Percentiles rank a stretch among this genome's conserved stretches.
These are phyloP conservation scores for Craseonycteris thonglongyai DNA, from an alignment of 2,113 vertebrate genomes.

Conservation along the genomic window DNA sequence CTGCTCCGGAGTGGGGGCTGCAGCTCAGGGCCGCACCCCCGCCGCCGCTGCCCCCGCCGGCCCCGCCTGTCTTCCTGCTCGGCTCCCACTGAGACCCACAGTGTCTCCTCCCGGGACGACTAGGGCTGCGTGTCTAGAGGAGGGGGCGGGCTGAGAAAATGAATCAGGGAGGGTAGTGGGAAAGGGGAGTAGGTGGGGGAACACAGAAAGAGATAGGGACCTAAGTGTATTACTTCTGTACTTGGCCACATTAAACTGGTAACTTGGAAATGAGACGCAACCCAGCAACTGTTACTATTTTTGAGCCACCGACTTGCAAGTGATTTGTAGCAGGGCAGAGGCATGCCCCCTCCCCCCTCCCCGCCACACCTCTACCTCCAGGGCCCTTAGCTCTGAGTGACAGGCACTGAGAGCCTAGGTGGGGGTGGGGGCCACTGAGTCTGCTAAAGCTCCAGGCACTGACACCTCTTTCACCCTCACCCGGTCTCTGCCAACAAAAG, in stretches of 20 bases:
- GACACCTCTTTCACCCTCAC: background rate
- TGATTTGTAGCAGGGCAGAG: conserved; percentile 8
- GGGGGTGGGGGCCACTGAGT: background rate
- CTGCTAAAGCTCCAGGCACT: background rate
- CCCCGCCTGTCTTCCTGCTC: conserved; percentile 66
- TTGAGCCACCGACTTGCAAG: conserved; percentile 36
- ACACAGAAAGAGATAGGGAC: background rate
- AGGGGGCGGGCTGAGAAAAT: background rate
- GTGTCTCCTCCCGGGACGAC: conserved; percentile 25
- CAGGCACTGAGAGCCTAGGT: background rate
- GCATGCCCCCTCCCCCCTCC: background rate
- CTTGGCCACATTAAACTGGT: conserved; percentile 47
- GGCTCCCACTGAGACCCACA: conserved; percentile 37
- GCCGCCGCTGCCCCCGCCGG: conserved; percentile 42
- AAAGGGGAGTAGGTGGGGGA: background rate
- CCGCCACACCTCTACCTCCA: background rate
- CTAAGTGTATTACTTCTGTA: background rate
- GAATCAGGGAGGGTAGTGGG: background rate
- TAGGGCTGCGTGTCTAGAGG: background rate
- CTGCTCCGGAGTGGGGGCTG: conserved; percentile 77
- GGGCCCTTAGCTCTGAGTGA: background rate
- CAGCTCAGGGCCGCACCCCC: background rate
- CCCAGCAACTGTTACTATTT: conserved; percentile 64
- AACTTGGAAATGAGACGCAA: conserved; percentile 38
- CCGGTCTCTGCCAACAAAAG: background rate